A percentile compares a stretch with the other conserved stretches of the same genome.
These are phyloP conservation scores for Halichoeres trimaculatus DNA, from an alignment of 2,113 vertebrate genomes.

Conservation along the genomic window DNA sequence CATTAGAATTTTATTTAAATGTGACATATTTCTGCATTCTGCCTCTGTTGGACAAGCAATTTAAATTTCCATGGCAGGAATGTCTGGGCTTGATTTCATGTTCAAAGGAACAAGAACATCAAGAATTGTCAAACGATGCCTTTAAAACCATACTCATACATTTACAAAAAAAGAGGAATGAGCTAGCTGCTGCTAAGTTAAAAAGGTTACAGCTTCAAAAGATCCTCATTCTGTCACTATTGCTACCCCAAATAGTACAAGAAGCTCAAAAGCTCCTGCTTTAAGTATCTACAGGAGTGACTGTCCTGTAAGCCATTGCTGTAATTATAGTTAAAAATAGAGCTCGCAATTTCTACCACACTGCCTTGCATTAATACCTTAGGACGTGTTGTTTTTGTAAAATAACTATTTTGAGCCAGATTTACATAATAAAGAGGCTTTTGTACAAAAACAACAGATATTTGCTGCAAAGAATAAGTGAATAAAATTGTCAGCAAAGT, in stretches of 20 bases:
- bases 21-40: constrained; percentile 6
- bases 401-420: constrained; percentile 34
- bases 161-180: constrained; percentile 41
- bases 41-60: constrained; percentile 23
- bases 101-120: constrained; percentile 47
- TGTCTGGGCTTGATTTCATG: constrained; percentile 34
- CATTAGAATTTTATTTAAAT: constrained; percentile 50
- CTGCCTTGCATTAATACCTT: constrained; percentile 59
- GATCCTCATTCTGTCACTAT: constrained; percentile 63
- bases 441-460: constrained; percentile 42
- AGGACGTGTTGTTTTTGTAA: constrained; percentile 62
- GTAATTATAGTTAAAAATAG: constrained; percentile 63
- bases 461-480: neutral
- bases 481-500: constrained; percentile 3
- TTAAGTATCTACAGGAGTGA: constrained; percentile 35
- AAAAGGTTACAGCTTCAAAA: constrained; percentile 61
- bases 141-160: constrained; percentile 36
- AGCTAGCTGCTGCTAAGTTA: constrained; percentile 38
- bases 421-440: constrained; percentile 48
- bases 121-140: constrained; percentile 51
- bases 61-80: constrained; percentile 31
- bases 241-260: constrained; percentile 51
- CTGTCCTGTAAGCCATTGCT: constrained; percentile 22
- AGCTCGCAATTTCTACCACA: constrained; percentile 38
- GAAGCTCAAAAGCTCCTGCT: constrained; percentile 41